Percentiles rank a stretch among this genome's conserved stretches.
Evolutionary conservation across 2,113 vertebrate species (phyloP).

Genomic region (Clarias magur): DNA sequence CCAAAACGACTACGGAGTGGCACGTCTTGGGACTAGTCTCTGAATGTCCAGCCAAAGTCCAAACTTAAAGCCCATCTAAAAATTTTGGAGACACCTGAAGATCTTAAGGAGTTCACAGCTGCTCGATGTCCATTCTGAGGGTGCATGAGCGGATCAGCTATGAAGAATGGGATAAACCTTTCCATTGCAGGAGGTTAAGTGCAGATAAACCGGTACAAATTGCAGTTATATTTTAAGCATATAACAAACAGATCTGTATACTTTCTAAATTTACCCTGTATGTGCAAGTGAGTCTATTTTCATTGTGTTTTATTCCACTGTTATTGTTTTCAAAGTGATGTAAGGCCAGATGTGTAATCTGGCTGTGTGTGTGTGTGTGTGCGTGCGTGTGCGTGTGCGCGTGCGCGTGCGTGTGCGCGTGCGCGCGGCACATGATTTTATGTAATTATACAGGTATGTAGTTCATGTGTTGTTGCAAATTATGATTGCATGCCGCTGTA

Average conservation of each 20-base stretch:
- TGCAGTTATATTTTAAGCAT: neutral
- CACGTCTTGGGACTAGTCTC: too few species aligned
- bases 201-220: neutral
- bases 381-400: conserved; percentile 27
- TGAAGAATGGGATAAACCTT: too few species aligned
- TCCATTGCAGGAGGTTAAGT: neutral
- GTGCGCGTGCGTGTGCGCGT: neutral
- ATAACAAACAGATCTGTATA: neutral
- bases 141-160: too few species aligned
- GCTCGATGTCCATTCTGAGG: too few species aligned
- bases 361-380: conserved; percentile 2
- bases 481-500: neutral
- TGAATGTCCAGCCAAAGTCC: too few species aligned
- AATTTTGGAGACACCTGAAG: too few species aligned
- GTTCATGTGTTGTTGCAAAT: neutral
- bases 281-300: neutral
- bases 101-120: too few species aligned
- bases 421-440: neutral
- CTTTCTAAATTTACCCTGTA: neutral
- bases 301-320: neutral
- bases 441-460: neutral
- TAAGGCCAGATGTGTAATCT: neutral
- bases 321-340: neutral
- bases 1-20: too few species aligned
- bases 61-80: too few species aligned